phyloP scores from a whole-genome alignment of 2,797 vertebrate genomes.

The Aeoliscus strigatus region DNA sequence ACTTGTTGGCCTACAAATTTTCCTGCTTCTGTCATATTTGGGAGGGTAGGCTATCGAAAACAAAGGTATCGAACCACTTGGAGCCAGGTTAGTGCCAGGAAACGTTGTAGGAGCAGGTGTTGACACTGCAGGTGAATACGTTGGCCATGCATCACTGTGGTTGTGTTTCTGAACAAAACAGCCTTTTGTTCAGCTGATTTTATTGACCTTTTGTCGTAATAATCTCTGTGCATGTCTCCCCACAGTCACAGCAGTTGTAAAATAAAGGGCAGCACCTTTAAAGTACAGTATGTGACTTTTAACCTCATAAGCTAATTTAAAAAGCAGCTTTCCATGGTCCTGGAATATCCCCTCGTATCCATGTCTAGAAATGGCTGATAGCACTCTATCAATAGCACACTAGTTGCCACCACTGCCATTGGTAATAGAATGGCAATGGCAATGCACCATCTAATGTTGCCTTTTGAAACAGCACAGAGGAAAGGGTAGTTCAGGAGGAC shows the following conservation, averaged over 20 bases:
- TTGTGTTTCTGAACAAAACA: slow-evolving; percentile 18
- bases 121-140: slow-evolving; percentile 42
- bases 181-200: slow-evolving; percentile 16
- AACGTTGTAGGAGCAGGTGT: slow-evolving; percentile 38
- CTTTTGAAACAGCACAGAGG: slow-evolving; percentile 66
- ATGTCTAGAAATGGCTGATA: slow-evolving; percentile 40
- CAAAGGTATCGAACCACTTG: slow-evolving; percentile 16
- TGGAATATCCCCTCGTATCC: slow-evolving; percentile 21
- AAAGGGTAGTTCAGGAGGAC: slow-evolving; percentile 57
- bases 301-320: slow-evolving; percentile 13
- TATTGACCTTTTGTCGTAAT: slow-evolving; percentile 17
- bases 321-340: slow-evolving; percentile 17
- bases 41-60: slow-evolving; percentile 8
- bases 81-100: slow-evolving; percentile 17
- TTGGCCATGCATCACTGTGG: slow-evolving; percentile 9
- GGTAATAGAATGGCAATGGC: slow-evolving; percentile 54
- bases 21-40: slow-evolving; percentile 12
- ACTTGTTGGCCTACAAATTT: slow-evolving; percentile 7
- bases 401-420: slow-evolving; percentile 58
- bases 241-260: slow-evolving; percentile 6
- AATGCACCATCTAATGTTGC: no score
- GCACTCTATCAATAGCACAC: slow-evolving; percentile 55
- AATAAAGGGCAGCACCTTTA: slow-evolving; percentile 20
- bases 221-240: slow-evolving; percentile 20
- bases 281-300: slow-evolving; percentile 17